phyloP scores from a whole-genome alignment of 1,140 invertebrate species.

The Harpegnathos saltator region DNA sequence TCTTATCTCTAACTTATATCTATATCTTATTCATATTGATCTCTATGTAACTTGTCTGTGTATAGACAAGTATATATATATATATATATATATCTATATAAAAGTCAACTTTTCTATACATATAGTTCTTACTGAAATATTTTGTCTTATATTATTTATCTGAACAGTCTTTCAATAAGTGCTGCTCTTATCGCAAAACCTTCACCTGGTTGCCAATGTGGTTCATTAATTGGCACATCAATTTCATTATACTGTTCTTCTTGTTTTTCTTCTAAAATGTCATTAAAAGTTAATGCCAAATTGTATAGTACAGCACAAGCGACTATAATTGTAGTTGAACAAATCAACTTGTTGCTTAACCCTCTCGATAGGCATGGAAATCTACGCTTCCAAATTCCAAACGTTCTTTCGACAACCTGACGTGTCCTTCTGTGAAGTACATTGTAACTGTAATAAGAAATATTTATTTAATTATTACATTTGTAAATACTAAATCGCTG shows the following conservation, averaged over 20 bases:
- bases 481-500: not conserved
- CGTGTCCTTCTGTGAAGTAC: conserved; percentile 78
- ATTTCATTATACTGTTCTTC: conserved; percentile 44
- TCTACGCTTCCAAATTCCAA: conserved; percentile 79
- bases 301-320: conserved; percentile 72
- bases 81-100: too few species aligned
- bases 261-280: conserved; percentile 58
- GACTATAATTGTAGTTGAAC: conserved; percentile 64
- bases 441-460: conserved; percentile 73
- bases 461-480: conserved; percentile 29
- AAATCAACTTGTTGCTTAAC: conserved; percentile 54
- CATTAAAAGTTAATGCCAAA: conserved; percentile 57
- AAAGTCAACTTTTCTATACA: too few species aligned
- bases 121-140: too few species aligned
- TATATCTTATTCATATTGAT: too few species aligned
- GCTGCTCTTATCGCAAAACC: conserved; percentile 13
- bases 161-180: conserved; percentile 18
- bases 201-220: not conserved
- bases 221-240: not conserved
- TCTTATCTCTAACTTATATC: too few species aligned
- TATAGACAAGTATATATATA: too few species aligned
- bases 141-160: too few species aligned
- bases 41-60: too few species aligned
- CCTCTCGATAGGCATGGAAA: conserved; percentile 75
- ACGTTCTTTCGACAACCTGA: conserved; percentile 78